Evolutionary conservation across 1,140 invertebrate species (phyloP).

Genomic region (Drosophila dunni): DNA sequence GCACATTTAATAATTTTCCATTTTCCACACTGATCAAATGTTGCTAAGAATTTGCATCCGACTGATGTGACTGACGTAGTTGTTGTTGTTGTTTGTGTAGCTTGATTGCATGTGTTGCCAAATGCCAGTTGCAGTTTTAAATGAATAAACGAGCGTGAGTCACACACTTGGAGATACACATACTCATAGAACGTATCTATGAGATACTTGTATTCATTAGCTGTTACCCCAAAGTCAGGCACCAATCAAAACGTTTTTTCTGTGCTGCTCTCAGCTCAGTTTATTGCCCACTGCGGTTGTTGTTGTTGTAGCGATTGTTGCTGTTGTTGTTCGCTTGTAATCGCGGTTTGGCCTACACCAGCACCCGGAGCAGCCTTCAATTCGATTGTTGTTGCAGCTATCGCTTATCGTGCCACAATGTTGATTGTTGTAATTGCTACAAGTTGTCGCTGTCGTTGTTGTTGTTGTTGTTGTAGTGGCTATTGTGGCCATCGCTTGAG

Average conservation of each 20-base stretch:
- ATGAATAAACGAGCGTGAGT: conserved; percentile 46
- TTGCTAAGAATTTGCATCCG: conserved; percentile 6
- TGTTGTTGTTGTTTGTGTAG: background rate
- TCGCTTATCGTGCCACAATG: conserved; percentile 40
- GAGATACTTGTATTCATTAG: conserved; percentile 53
- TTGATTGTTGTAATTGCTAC: conserved; percentile 64
- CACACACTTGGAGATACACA: background rate
- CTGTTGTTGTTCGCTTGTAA: conserved; percentile 45
- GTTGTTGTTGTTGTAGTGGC: conserved; percentile 15
- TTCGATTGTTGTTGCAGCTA: conserved; percentile 21
- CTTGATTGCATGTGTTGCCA: conserved; percentile 43
- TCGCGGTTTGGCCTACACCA: conserved; percentile 56
- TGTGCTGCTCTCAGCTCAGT: conserved; percentile 33
- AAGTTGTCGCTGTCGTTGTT: conserved; percentile 23
- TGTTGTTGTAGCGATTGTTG: conserved; percentile 11
- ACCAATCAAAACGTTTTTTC: conserved; percentile 48
- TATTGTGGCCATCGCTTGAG: conserved; percentile 14
- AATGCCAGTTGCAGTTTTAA: conserved; percentile 44
- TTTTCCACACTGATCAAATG: conserved; percentile 16
- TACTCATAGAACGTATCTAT: conserved; percentile 28
- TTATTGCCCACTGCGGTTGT: conserved; percentile 36
- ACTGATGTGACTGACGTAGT: background rate
- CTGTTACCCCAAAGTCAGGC: conserved; percentile 30
- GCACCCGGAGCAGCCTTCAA: conserved; percentile 31
- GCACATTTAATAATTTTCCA: conserved; percentile 11